Base-by-base conservation (phyloP, 2,113 vertebrate genomes). In the Lynx canadensis region DNA sequence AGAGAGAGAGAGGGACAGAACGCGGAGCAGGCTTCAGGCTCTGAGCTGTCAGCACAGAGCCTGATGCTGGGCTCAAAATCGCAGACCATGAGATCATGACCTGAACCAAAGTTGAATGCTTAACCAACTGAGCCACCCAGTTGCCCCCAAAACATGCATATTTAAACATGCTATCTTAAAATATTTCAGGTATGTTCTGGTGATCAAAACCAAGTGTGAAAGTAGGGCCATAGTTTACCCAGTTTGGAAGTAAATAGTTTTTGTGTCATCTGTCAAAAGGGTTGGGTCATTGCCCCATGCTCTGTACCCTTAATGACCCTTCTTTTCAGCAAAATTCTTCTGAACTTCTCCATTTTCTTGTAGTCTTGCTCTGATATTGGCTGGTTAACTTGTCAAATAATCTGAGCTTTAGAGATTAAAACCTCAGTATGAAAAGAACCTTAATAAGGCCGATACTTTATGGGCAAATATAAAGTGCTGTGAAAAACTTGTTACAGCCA, bases 121-220 rank as follows among this genome's bases (percentile, higher is more conserved):
- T 60, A 60, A 60, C 21, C 18, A 3, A 60, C 57, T 60, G 57
- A 60, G 19, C 57, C 57, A 60, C 57, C 8, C 57, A 60, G 57
- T 3, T 8, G 19, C 21, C 57, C 57, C 57, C 21, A 60, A 93
- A 93, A 82, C 18, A 60, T 78, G 45, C 52, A 50, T 79, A 38
- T 93, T 92, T 60, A 84, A 97, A 80, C 12, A 66, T 1, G 2
- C 94, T 95, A 87, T 80, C 89, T 89, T 87, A 76, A 93, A 87
- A 57, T 85, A 36, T 91, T 95, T 78, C 55, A 83, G 31, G n/a
- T 69, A 14, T 92, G 68, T 96, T 87, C 65, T 76, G 23, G 41
- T 31, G 48, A 31, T 63, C 16, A 78, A 93, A 90, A 95, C n/a
- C 25, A 19, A 66, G 16, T n/a, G n/a, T 95, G 50, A 86, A 94